A percentile compares a stretch with the other conserved stretches of the same genome.
Evolutionary conservation across 2,888 invertebrate genomes (phyloP).

Genomic region (Diplazon laetatorius): DNA sequence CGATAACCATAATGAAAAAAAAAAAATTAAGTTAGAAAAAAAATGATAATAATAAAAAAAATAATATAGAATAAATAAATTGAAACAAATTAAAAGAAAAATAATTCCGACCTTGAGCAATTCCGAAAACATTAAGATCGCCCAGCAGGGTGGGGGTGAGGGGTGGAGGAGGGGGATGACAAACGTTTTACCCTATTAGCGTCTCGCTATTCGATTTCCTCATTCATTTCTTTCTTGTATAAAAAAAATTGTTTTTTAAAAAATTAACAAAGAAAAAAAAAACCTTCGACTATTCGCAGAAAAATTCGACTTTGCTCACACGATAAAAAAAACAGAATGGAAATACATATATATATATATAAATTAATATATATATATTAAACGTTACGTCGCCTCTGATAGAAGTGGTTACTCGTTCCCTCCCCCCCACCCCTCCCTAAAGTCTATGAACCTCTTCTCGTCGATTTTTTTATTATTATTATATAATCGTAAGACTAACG

Average conservation of each 20-base stretch:
- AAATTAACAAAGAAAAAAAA: neutral
- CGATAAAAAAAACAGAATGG: slow-evolving; percentile 29
- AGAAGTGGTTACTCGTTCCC: slow-evolving; percentile 63
- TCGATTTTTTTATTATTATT: slow-evolving; percentile 36
- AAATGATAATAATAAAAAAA: no score
- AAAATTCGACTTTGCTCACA: slow-evolving; percentile 28
- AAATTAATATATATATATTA: slow-evolving; percentile 21
- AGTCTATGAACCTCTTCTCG: slow-evolving; percentile 59
- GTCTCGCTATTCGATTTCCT: slow-evolving; percentile 24
- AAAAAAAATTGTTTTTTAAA: neutral
- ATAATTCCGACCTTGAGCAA: slow-evolving; percentile 7
- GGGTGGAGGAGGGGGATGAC: slow-evolving; percentile 14
- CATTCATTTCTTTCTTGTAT: slow-evolving; percentile 14
- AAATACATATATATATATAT: slow-evolving; percentile 21
- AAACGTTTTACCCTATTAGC: slow-evolving; percentile 27
- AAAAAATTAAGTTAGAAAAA: no score
- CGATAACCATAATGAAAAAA: slow-evolving; percentile 1
- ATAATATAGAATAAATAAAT: neutral
- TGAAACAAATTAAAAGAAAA: neutral
- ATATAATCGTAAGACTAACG: slow-evolving; percentile 67
- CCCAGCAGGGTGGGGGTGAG: no score
- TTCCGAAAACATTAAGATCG: slow-evolving; percentile 25
- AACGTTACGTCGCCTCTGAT: slow-evolving; percentile 44
- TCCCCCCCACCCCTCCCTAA: slow-evolving; percentile 62
- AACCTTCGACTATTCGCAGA: neutral